Evolutionary conservation across 2,113 vertebrate genomes (phyloP).

Genomic region (Poeciliopsis occidentalis): DNA sequence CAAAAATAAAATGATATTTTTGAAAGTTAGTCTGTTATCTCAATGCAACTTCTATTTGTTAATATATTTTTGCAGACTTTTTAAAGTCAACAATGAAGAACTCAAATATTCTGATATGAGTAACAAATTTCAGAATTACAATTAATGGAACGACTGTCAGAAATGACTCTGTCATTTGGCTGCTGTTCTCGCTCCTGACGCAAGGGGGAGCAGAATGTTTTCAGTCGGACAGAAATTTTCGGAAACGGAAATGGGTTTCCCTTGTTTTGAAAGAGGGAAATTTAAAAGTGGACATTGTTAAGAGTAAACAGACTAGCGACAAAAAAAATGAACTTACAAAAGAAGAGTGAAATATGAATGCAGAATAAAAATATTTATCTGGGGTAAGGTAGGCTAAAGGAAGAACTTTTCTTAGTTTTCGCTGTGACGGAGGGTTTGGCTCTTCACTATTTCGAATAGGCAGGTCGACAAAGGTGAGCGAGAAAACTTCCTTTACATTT

Average conservation of each 20-base stretch:
- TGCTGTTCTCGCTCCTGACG: background rate
- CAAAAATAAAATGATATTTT: too few species aligned
- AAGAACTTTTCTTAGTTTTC: background rate
- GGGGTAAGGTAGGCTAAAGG: constrained; percentile 9
- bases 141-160: too few species aligned
- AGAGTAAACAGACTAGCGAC: constrained; percentile 12
- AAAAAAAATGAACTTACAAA: background rate
- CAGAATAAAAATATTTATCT: background rate
- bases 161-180: too few species aligned
- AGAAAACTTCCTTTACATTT: background rate
- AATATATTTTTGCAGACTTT: too few species aligned
- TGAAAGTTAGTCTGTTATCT: too few species aligned
- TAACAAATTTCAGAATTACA: too few species aligned
- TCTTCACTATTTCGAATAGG: background rate
- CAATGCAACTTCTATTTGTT: too few species aligned
- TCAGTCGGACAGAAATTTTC: background rate
- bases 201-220: background rate
- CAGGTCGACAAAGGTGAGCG: background rate
- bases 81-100: too few species aligned
- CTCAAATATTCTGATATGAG: too few species aligned
- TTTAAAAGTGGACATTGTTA: constrained; percentile 55
- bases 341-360: background rate
- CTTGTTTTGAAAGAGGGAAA: constrained; percentile 72
- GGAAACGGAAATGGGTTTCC: constrained; percentile 29
- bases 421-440: background rate